Conservation (phyloP, 2,113 vertebrate genomes). For the Pleuronectes platessa region DNA sequence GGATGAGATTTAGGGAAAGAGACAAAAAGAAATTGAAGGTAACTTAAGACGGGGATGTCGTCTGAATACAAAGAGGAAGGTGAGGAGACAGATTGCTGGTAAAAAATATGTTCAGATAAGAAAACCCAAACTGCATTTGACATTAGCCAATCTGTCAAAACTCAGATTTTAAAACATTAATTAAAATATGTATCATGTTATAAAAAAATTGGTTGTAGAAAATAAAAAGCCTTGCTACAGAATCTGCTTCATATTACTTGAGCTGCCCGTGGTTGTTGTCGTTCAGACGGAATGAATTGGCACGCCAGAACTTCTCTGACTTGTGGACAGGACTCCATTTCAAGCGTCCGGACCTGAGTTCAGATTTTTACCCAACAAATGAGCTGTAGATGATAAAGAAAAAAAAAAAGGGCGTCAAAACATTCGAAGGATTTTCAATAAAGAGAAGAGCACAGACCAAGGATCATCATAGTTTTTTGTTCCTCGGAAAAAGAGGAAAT, state of each 20-base stretch:
- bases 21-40: constrained; percentile 4
- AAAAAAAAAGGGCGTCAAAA: background rate
- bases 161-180: too few relatives aligned
- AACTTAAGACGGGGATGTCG: background rate
- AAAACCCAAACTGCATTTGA: too few relatives aligned
- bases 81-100: constrained; percentile 23
- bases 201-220: constrained; percentile 7
- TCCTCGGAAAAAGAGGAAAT: background rate
- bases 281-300: constrained; percentile 95
- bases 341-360: constrained; percentile 96
- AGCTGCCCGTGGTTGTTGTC: constrained; percentile 99
- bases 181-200: too few relatives aligned
- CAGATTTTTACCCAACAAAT: constrained; percentile 98
- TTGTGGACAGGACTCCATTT: constrained; percentile 99
- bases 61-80: constrained; percentile 25
- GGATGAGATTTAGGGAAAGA: background rate
- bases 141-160: too few relatives aligned
- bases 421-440: background rate
- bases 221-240: background rate
- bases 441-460: background rate
- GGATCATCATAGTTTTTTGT: background rate
- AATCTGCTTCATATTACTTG: constrained; percentile 85
- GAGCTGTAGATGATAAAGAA: constrained; percentile 82
- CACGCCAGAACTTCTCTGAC: constrained; percentile 99
- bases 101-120: too few relatives aligned